Conservation (phyloP, 2,888 invertebrate species). For the Scrobipalpa costella region DNA sequence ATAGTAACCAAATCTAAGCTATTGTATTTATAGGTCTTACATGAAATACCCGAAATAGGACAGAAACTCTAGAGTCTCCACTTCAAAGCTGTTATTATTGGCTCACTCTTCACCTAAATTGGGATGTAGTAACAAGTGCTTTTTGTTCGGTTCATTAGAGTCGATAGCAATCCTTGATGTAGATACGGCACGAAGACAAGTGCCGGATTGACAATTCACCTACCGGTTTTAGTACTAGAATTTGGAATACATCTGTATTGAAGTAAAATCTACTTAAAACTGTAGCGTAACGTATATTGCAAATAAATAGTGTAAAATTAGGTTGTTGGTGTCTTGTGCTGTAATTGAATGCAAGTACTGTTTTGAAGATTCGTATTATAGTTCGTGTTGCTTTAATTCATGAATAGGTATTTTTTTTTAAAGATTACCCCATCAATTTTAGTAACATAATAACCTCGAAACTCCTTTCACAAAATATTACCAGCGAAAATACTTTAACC, state of each 20-base stretch:
- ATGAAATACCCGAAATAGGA: conserved; percentile 4
- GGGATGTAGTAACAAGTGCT: conserved; percentile 26
- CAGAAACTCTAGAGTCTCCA: not conserved
- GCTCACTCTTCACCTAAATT: conserved; percentile 17
- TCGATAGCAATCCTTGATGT: conserved; percentile 40
- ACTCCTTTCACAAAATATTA: too few species aligned
- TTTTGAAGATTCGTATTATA: too few species aligned
- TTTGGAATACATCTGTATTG: not conserved
- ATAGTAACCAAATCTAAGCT: too few species aligned
- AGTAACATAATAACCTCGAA: too few species aligned
- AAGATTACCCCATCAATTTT: too few species aligned
- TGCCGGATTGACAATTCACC: not conserved
- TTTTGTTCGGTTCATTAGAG: conserved; percentile 29
- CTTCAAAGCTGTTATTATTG: conserved; percentile 7
- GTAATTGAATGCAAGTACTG: too few species aligned
- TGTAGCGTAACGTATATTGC: too few species aligned
- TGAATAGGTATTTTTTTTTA: too few species aligned
- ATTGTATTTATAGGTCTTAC: not conserved
- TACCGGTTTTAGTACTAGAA: not conserved
- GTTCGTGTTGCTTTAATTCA: too few species aligned
- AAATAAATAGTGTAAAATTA: too few species aligned
- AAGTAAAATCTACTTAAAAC: not conserved
- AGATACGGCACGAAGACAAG: conserved; percentile 54
- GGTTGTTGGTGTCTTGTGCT: too few species aligned
- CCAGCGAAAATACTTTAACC: not conserved